These are phyloP conservation scores for Macrosteles quadrilineatus DNA, from an alignment of 1,140 invertebrate species.

Conservation along the genomic window DNA sequence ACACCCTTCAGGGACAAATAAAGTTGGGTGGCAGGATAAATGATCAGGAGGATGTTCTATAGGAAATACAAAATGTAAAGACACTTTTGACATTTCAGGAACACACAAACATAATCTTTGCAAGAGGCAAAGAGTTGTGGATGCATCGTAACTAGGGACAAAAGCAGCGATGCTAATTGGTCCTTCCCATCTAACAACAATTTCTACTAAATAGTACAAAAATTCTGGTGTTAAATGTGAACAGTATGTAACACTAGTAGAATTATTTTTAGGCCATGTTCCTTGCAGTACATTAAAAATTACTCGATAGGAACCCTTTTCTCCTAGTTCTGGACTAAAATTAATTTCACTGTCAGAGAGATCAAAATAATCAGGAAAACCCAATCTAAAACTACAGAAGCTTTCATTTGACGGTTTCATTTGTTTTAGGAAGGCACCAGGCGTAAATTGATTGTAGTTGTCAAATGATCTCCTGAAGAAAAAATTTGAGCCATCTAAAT, in stretches of 20 bases:
- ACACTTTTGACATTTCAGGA: conserved; percentile 66
- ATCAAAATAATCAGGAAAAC: conserved; percentile 57
- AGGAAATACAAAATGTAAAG: conserved; percentile 69
- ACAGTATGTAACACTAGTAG: conserved; percentile 60
- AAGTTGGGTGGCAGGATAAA: conserved; percentile 25
- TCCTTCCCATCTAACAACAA: conserved; percentile 71
- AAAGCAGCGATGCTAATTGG: conserved; percentile 72
- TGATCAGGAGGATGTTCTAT: conserved; percentile 44
- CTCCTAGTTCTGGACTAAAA: conserved; percentile 58
- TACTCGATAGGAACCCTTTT: conserved; percentile 60
- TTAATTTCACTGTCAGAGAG: conserved; percentile 52
- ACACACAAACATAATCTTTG: conserved; percentile 64
- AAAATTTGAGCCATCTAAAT: conserved; percentile 10
- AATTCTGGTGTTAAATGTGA: conserved; percentile 76
- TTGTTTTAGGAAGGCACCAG: conserved; percentile 41
- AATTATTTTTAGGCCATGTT: conserved; percentile 48
- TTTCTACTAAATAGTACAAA: conserved; percentile 67
- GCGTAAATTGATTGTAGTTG: conserved; percentile 33
- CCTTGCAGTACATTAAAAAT: conserved; percentile 63
- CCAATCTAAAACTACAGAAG: conserved; percentile 65
- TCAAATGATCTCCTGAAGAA: conserved; percentile 27
- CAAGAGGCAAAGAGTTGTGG: conserved; percentile 61
- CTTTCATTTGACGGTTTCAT: conserved; percentile 55
- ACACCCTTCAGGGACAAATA: conserved; percentile 29
- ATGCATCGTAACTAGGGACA: conserved; percentile 66